Evolutionary conservation across 2,113 vertebrate species (phyloP), one percentile per base, ranked within the genome.

Genomic region (Chinchilla lanigera): DNA sequence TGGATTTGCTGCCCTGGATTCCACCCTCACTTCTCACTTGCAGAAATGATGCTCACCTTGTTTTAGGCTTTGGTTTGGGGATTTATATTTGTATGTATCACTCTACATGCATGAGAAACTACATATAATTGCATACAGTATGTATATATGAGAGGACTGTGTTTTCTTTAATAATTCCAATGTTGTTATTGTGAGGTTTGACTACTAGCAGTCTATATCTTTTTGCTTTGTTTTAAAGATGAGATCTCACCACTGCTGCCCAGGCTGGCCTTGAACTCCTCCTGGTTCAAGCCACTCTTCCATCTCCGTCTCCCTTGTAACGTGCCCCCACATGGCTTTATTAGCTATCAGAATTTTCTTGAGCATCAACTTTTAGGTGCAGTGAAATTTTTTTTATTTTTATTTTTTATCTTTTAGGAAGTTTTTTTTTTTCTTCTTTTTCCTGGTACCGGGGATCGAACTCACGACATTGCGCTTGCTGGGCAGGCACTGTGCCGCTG

Each of bases 21-120:
- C n/a, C 5, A 4, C 61, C 33, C 38, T 67, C n/a, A 13, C 28
- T 6, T 0, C 16, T 77, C 33, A 69, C 24, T 47, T 0, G 28
- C 28, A 86, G 61, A 52, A 12, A 94, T 71, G 82, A 26, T 73
- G 30, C 17, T 94, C 50, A 80, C 11, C 33, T 80, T 54, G 35
- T 19, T 4, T 56, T 56, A 56, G 11, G 19, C 41, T 84, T 97
- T 67, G 8, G 38, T 56, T 93, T 90, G 47, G 26, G n/a, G 44
- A 56, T 87, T 96, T 65, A 60, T 67, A 56, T 87, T 80, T 87
- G 12, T 60, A 38, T 75, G 67, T 67, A 75, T 90, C 83, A 73
- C 12, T 77, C 7, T 73, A 73, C 19, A 63, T 86, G 87, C 73
- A 58, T 82, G 12, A 38, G 52, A 82, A 96, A 90, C 14, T 73